phyloP scores from a whole-genome alignment of 2,888 invertebrate genomes.

The Coelopa pilipes region DNA sequence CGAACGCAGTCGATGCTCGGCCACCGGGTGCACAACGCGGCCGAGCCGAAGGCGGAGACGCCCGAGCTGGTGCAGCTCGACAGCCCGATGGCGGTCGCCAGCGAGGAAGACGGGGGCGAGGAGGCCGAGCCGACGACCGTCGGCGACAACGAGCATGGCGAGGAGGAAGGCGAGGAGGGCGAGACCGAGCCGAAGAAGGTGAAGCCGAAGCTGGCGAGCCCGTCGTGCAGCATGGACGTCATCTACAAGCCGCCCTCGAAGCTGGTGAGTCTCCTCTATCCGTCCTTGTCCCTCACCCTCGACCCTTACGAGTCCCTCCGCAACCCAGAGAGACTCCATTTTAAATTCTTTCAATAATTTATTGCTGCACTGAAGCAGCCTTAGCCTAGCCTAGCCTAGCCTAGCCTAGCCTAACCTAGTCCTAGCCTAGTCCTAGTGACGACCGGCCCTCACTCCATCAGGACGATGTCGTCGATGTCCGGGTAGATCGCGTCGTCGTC shows the following conservation, averaged over 20 bases:
- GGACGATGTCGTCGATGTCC: slow-evolving; percentile 61
- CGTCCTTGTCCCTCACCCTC: background rate
- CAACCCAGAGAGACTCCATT: no score
- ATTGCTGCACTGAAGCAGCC: no score
- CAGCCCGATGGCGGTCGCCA: slow-evolving; percentile 50
- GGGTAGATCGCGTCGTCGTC: slow-evolving; percentile 53
- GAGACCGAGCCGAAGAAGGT: slow-evolving; percentile 45
- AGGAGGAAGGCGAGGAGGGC: slow-evolving; percentile 44
- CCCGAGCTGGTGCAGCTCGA: slow-evolving; percentile 50
- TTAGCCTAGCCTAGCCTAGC: no score
- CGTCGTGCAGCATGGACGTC: slow-evolving; percentile 53
- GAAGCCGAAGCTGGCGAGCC: slow-evolving; percentile 53
- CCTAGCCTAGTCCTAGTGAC: no score
- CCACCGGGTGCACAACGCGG: slow-evolving; percentile 51
- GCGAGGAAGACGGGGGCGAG: slow-evolving; percentile 38
- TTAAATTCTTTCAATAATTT: no score
- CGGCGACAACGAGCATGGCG: no score
- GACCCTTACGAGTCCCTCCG: no score
- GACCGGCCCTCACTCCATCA: slow-evolving; percentile 52
- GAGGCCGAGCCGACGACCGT: slow-evolving; percentile 39
- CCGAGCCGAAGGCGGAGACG: slow-evolving; percentile 38
- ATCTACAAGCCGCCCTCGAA: slow-evolving; percentile 56
- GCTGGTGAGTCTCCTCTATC: slow-evolving; percentile 52
- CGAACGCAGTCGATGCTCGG: slow-evolving; percentile 45
- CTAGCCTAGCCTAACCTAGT: no score